These are phyloP conservation scores for Myanophis thanlyinensis DNA, from an alignment of 2,113 vertebrate genomes.

Conservation along the genomic window DNA sequence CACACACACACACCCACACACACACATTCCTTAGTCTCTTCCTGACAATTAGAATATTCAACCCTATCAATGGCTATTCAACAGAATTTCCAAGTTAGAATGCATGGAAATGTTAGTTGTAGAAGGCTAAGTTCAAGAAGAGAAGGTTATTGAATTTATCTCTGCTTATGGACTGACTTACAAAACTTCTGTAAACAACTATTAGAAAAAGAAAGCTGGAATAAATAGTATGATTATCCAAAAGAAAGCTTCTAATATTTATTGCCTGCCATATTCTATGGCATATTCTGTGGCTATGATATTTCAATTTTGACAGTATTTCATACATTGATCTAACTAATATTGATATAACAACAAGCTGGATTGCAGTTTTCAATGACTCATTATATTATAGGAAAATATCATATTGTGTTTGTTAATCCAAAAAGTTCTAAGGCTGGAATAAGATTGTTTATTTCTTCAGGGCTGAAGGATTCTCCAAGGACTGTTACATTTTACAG, in stretches of 20 bases:
- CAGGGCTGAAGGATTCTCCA: conserved; percentile 56
- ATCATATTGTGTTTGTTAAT: conserved; percentile 24
- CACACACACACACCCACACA: too few relatives aligned
- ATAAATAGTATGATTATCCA: not conserved
- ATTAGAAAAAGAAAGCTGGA: not conserved
- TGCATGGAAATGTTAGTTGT: not conserved
- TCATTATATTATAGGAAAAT: conserved; percentile 6
- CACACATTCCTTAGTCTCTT: too few relatives aligned
- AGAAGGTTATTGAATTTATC: not conserved
- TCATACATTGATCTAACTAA: not conserved
- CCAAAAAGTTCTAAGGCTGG: not conserved
- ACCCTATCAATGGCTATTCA: not conserved
- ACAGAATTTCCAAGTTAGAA: not conserved
- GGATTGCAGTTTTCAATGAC: conserved; percentile 13
- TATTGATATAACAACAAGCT: not conserved
- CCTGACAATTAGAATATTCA: too few relatives aligned
- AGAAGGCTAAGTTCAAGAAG: not conserved
- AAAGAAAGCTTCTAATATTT: not conserved
- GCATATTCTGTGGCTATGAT: not conserved
- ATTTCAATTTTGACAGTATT: not conserved
- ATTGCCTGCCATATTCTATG: not conserved
- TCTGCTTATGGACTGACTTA: not conserved
- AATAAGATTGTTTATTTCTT: conserved; percentile 47
- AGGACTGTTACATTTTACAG: conserved; percentile 17
- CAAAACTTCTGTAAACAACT: not conserved